Base-by-base conservation (phyloP, 2,797 vertebrate genomes). In the Syndactyla subalaris region DNA sequence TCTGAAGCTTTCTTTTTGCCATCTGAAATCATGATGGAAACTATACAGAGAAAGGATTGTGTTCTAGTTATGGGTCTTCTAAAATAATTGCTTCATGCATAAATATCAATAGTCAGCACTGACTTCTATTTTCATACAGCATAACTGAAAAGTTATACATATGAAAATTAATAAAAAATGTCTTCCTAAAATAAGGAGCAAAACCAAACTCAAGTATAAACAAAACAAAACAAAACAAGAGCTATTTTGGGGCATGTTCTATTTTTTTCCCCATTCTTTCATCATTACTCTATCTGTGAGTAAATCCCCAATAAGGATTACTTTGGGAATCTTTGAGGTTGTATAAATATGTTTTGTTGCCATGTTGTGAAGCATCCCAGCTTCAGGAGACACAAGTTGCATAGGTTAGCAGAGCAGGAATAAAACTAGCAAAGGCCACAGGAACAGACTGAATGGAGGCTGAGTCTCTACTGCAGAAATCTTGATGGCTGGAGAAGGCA, bases 51-150 rank as follows among this genome's bases (percentile, higher is more conserved):
- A 15, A 62, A 85, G 34, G 38, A 34, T 9, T 41, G 14, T 38
- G 30, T 24, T 83, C 54, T 67, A 93, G 51, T n/a, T 86, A 73
- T 1, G 2, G 27, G 9, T 39, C 38, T 67, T 80, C 80, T 95
- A 63, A 93, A 85, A 87, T 70, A 89, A 92, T 91, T 83, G 26
- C 55, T 95, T 80, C 16, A 13, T 79, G 61, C n/a, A 68, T 74
- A 86, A 92, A 88, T 82, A 86, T 23, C 72, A 58, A 89, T 77
- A 86, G 38, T 48, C 61, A 85, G 57, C 3, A 6, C 34, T 70
- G 46, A 51, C 30, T 70, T 79, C 73, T 71, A 71, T 88, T 92
- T 95, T 95, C 66, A 74, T 23, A 52, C 26, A 85, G 38, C 5
- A 13, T 29, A 74, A 52, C 43, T 78, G 48, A 89, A 95, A 75